Percentiles rank a stretch among this genome's conserved stretches.
These are phyloP conservation scores for Chlorocebus sabaeus DNA, from an alignment of 2,113 vertebrate genomes.

Conservation along the genomic window DNA sequence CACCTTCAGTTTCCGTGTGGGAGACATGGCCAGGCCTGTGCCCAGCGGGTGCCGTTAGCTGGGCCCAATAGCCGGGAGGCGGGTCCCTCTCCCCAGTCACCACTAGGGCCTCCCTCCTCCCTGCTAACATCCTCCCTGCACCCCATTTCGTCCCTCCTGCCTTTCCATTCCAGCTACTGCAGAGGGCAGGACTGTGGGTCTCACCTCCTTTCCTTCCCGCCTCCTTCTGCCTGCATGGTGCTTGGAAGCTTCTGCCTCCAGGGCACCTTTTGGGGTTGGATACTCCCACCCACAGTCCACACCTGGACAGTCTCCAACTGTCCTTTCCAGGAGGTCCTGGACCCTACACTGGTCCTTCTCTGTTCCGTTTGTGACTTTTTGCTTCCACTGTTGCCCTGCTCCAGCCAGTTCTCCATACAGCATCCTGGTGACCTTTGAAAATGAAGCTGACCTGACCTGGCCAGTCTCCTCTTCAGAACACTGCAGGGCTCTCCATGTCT, in stretches of 20 bases:
- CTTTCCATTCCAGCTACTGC: background rate
- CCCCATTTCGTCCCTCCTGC: background rate
- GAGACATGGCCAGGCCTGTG: background rate
- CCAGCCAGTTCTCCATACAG: background rate
- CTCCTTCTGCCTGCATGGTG: background rate
- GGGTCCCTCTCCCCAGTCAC: background rate
- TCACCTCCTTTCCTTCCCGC: fast-evolving
- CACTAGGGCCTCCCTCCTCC: too few species aligned
- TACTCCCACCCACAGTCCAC: background rate
- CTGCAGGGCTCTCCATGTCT: background rate
- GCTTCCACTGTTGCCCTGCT: background rate
- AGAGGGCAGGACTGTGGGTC: fast-evolving
- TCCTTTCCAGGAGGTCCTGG: background rate
- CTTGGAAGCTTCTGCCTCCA: background rate
- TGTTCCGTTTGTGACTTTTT: background rate
- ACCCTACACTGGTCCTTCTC: background rate
- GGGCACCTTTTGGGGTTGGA: fast-evolving
- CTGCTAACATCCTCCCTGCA: too few species aligned
- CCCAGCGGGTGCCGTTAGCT: background rate
- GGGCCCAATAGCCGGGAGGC: background rate
- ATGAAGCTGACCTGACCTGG: background rate
- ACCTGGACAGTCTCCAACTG: background rate
- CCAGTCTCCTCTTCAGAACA: background rate
- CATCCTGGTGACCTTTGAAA: background rate
- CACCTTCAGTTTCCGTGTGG: too few species aligned